phyloP scores from a whole-genome alignment of 2,888 invertebrate genomes.

The Xanthorhoe designata region DNA sequence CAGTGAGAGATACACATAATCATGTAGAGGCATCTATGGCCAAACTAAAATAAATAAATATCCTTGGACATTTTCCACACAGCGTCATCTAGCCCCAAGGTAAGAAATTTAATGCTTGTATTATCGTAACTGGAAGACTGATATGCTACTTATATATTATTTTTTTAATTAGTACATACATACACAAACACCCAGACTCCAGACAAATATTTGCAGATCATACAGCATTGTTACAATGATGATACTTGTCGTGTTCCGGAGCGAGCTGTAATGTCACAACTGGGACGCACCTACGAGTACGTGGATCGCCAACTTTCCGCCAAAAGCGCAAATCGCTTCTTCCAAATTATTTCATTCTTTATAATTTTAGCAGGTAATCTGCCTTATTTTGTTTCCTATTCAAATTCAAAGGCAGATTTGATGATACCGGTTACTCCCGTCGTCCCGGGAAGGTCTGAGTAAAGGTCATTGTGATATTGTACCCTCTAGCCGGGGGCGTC shows the following conservation, averaged over 20 bases:
- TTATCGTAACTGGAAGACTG: too few relatives aligned
- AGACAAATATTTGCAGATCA: too few relatives aligned
- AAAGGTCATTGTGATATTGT: slow-evolving; percentile 70
- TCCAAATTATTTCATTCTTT: slow-evolving; percentile 14
- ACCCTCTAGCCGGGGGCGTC: slow-evolving; percentile 88
- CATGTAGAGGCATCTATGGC: too few relatives aligned
- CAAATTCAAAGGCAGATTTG: slow-evolving; percentile 24
- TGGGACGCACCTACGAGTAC: slow-evolving; percentile 89
- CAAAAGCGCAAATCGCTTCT: slow-evolving; percentile 4
- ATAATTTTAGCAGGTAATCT: background rate
- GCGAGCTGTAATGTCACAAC: slow-evolving; percentile 90
- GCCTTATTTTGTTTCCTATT: slow-evolving; percentile 2
- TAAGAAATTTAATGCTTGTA: too few relatives aligned
- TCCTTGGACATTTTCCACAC: too few relatives aligned
- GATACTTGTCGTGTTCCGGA: slow-evolving; percentile 57
- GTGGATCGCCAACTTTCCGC: slow-evolving; percentile 39
- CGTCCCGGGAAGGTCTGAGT: slow-evolving; percentile 94
- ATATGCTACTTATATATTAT: too few relatives aligned
- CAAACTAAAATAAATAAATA: too few relatives aligned
- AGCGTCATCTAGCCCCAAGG: too few relatives aligned
- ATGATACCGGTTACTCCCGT: slow-evolving; percentile 63
- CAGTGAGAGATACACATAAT: too few relatives aligned
- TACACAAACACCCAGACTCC: too few relatives aligned
- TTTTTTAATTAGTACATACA: too few relatives aligned
- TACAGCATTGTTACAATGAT: slow-evolving; percentile 78